Evolutionary conservation across 2,113 vertebrate genomes (phyloP).

Genomic region (Hippocampus barbouri): DNA sequence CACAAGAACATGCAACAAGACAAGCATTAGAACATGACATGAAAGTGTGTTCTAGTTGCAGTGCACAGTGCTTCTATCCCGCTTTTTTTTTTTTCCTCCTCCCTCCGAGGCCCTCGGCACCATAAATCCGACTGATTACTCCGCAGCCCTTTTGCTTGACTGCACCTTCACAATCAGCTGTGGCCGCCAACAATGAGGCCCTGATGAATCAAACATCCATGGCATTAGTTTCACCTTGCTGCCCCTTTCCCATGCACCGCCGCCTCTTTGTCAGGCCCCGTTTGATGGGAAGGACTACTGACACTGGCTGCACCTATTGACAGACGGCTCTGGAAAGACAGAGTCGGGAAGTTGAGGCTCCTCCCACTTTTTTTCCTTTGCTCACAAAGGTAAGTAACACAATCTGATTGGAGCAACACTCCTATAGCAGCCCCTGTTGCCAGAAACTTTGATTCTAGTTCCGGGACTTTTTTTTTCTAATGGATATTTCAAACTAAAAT

Average conservation of each 20-base stretch:
- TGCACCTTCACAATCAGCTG: constrained; percentile 98
- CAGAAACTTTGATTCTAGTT: constrained; percentile 30
- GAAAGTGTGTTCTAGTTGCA: constrained; percentile 44
- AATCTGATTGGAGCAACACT: constrained; percentile 28
- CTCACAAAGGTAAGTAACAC: constrained; percentile 46
- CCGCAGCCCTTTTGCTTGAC: constrained; percentile 96
- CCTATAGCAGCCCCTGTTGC: constrained; percentile 27
- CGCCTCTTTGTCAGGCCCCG: constrained; percentile 93
- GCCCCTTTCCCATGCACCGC: constrained; percentile 95
- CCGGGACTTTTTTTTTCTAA: background rate
- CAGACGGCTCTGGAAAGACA: constrained; percentile 94
- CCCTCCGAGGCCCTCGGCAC: constrained; percentile 66
- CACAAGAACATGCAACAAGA: background rate
- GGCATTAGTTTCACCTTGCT: constrained; percentile 99
- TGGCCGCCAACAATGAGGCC: constrained; percentile 97
- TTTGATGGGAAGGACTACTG: constrained; percentile 98
- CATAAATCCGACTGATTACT: constrained; percentile 99
- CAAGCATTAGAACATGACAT: constrained; percentile 1
- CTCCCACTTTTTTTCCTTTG: constrained; percentile 17
- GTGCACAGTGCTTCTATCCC: constrained; percentile 78
- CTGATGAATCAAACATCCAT: constrained; percentile 99
- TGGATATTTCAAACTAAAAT: background rate
- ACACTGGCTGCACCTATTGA: constrained; percentile 98
- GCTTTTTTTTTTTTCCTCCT: constrained; percentile 74
- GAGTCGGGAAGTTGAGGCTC: constrained; percentile 76